Conservation (phyloP, 2,113 vertebrate genomes). For the Chaenocephalus aceratus region DNA sequence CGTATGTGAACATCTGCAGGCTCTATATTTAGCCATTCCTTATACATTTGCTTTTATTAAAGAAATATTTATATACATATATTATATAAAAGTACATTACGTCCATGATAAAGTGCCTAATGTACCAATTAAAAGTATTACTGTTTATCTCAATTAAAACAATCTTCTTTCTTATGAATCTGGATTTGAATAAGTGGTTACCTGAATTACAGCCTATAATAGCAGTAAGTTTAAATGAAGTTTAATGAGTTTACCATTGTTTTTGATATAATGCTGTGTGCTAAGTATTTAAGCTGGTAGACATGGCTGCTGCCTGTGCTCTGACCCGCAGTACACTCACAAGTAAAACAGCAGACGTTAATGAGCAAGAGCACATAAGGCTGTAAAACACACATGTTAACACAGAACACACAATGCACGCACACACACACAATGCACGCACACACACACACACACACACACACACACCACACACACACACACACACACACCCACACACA, state of each 20-base stretch:
- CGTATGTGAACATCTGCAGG: not conserved
- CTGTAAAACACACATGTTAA: conserved; percentile 65
- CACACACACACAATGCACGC: conserved; percentile 26
- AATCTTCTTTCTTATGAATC: conserved; percentile 2
- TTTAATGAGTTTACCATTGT: conserved; percentile 57
- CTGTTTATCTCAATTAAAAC: not conserved
- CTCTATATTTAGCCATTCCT: too few relatives aligned
- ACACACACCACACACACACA: not conserved
- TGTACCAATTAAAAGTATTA: not conserved
- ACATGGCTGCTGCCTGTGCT: conserved; percentile 53
- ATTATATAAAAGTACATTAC: too few relatives aligned
- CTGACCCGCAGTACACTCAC: conserved; percentile 54
- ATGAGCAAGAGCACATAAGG: conserved; percentile 67
- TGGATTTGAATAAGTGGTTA: conserved; percentile 18
- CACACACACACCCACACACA: not conserved
- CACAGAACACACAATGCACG: conserved; percentile 47
- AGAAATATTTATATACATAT: too few relatives aligned
- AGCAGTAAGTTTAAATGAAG: conserved; percentile 33
- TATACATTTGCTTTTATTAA: too few relatives aligned
- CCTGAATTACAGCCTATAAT: not conserved
- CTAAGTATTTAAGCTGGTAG: conserved; percentile 57
- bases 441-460: conserved; percentile 32
- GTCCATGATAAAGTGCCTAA: not conserved
- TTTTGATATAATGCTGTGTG: conserved; percentile 51
- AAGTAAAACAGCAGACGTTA: conserved; percentile 69